phyloP scores from a whole-genome alignment of 2,113 vertebrate species.

The Ornithorhynchus anatinus region DNA sequence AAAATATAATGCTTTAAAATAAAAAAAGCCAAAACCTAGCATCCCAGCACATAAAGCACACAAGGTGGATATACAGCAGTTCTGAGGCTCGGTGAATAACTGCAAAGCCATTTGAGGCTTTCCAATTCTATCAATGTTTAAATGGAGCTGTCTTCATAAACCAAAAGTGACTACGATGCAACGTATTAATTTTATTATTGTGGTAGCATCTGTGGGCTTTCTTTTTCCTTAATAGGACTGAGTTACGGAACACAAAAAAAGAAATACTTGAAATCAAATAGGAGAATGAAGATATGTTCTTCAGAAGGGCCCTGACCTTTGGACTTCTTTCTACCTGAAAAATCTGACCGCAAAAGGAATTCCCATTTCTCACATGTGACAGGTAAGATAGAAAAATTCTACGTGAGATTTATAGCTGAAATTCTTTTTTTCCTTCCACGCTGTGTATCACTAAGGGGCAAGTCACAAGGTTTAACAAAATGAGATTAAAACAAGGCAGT shows the following conservation, averaged over 20 bases:
- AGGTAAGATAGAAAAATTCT: constrained; percentile 41
- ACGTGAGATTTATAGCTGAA: not conserved
- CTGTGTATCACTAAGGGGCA: not conserved
- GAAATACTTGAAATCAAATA: not conserved
- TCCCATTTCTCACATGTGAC: not conserved
- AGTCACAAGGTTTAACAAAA: not conserved
- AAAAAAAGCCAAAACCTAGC: too few species aligned
- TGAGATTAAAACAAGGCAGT: not conserved
- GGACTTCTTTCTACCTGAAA: constrained; percentile 39
- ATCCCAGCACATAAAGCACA: constrained; percentile 3
- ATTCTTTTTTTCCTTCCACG: not conserved
- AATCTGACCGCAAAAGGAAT: not conserved
- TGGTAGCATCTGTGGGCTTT: constrained; percentile 14
- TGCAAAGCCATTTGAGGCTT: not conserved
- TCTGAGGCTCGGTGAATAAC: not conserved
- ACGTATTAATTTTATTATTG: constrained; percentile 4
- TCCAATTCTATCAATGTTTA: constrained; percentile 46
- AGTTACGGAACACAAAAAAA: constrained; percentile 12
- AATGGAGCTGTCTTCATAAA: constrained; percentile 23
- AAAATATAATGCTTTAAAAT: constrained; percentile 39
- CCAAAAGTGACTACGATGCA: not conserved
- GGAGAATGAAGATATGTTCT: constrained; percentile 9
- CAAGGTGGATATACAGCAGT: constrained; percentile 12
- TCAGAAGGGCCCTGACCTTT: constrained; percentile 11
- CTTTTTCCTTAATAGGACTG: constrained; percentile 4